These are phyloP conservation scores for Cydia amplana DNA, from an alignment of 1,140 invertebrate genomes.

Conservation along the genomic window DNA sequence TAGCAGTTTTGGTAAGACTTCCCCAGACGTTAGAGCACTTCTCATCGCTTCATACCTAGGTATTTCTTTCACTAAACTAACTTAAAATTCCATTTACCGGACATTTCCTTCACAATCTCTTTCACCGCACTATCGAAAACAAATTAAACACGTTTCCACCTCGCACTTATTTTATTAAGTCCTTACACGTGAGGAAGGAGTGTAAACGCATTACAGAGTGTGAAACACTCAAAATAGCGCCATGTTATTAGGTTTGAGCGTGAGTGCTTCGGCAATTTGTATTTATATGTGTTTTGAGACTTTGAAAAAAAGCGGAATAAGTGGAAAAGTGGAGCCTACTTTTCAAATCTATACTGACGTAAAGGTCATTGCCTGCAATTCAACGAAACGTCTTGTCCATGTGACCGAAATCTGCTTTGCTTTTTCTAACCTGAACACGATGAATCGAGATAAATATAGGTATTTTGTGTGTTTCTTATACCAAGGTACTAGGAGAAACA, in stretches of 20 bases:
- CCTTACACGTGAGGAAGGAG: constrained; percentile 21
- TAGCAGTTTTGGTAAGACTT: constrained; percentile 21
- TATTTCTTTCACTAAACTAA: too few relatives aligned
- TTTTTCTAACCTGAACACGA: too few relatives aligned
- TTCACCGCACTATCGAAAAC: constrained; percentile 7
- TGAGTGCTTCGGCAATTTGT: neutral
- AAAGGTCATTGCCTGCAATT: neutral
- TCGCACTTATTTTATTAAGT: constrained; percentile 27
- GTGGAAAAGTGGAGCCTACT: neutral
- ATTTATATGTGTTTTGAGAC: neutral
- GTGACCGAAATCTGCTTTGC: too few relatives aligned
- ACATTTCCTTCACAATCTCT: neutral
- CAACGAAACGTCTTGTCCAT: neutral
- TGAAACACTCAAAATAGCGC: constrained; percentile 8
- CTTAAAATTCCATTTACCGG: neutral
- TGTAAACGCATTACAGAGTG: constrained; percentile 16
- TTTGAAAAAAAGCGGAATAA: neutral
- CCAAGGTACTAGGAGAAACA: too few relatives aligned
- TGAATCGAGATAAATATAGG: too few relatives aligned
- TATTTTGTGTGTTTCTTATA: too few relatives aligned
- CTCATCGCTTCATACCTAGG: constrained; percentile 5
- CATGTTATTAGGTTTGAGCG: constrained; percentile 15
- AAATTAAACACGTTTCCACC: neutral
- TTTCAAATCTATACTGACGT: neutral
- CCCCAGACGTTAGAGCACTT: constrained; percentile 22